These are phyloP conservation scores for Callinectes sapidus DNA, from an alignment of 2,888 invertebrate species.

Conservation along the genomic window DNA sequence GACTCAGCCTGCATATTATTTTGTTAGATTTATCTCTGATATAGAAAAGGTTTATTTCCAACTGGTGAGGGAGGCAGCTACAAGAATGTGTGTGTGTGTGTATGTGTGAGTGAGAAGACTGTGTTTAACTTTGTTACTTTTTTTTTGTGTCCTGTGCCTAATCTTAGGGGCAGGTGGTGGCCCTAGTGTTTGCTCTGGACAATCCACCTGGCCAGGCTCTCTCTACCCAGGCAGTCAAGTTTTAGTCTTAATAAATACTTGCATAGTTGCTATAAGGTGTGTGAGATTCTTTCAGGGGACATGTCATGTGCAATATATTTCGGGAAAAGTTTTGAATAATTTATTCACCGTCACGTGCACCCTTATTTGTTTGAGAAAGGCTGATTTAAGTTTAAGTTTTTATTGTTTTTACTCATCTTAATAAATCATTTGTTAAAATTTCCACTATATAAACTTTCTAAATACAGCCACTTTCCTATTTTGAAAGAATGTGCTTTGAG, in stretches of 20 bases:
- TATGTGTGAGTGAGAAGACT: neutral
- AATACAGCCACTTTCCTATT: neutral
- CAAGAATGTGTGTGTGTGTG: constrained; percentile 2
- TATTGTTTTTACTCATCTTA: constrained; percentile 4
- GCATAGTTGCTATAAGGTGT: neutral
- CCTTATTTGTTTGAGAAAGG: neutral
- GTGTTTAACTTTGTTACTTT: neutral
- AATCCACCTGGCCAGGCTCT: neutral
- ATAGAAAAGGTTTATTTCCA: neutral
- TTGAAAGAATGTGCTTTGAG: no score
- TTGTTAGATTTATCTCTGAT: neutral
- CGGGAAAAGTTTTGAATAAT: neutral
- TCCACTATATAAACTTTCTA: neutral
- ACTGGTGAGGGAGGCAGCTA: neutral
- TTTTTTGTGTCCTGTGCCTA: neutral
- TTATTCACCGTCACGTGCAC: constrained; percentile 6
- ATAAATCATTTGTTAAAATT: neutral
- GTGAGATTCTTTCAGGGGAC: neutral
- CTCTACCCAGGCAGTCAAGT: neutral
- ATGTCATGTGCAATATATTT: constrained; percentile 4
- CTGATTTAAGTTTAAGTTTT: neutral
- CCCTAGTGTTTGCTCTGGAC: neutral
- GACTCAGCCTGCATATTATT: neutral
- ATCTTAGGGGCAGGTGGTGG: neutral
- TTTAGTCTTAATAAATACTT: neutral